Percentiles rank a stretch among this genome's conserved stretches.
These are phyloP conservation scores for Daboia siamensis DNA, from an alignment of 2,113 vertebrate species.

Conservation along the genomic window DNA sequence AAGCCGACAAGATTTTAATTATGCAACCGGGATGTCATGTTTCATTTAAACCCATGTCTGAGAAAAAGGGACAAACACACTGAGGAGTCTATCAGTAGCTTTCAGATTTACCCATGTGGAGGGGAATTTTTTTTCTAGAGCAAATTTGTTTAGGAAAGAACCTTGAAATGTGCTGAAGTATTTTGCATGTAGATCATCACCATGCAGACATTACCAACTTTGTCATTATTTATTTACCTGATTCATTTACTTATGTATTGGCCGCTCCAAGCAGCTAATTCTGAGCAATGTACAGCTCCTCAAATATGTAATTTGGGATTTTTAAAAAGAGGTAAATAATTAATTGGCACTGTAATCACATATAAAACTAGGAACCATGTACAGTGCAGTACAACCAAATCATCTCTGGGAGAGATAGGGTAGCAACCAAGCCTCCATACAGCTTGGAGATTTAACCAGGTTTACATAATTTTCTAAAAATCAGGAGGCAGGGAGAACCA, in stretches of 20 bases:
- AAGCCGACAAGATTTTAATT: neutral
- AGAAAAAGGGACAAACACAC: neutral
- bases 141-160: neutral
- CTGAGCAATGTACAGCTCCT: neutral
- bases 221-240: neutral
- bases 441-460: neutral
- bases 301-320: too few relatives aligned
- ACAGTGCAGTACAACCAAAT: neutral
- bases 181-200: neutral
- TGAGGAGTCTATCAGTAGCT: neutral
- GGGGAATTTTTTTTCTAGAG: neutral
- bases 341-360: neutral
- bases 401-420: neutral
- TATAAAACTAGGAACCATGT: neutral
- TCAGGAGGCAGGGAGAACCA: neutral
- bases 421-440: neutral
- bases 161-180: neutral
- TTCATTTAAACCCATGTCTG: neutral
- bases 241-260: neutral
- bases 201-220: neutral
- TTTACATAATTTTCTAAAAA: neutral
- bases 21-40: neutral
- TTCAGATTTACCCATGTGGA: neutral
- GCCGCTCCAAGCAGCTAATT: neutral
- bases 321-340: neutral